Conservation (phyloP, 2,888 invertebrate genomes). For the Protophormia terraenovae region DNA sequence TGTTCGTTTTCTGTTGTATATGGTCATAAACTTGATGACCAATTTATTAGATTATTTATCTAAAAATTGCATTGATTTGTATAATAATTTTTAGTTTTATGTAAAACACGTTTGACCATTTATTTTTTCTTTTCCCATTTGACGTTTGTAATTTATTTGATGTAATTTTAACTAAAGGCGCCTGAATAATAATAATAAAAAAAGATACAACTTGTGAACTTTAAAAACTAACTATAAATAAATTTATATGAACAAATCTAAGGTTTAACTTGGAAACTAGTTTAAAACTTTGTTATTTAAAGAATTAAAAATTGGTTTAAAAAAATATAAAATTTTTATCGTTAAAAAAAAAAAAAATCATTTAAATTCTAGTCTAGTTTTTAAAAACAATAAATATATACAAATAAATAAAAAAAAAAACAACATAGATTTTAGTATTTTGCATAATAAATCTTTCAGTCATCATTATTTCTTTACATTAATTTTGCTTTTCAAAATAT, state of each 20-base stretch:
- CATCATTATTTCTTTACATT: not conserved
- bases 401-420: too few species aligned
- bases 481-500: not conserved
- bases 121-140: not conserved
- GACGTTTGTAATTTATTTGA: slow-evolving; percentile 7
- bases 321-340: too few species aligned
- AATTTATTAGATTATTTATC: slow-evolving; percentile 53
- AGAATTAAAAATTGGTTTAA: too few species aligned
- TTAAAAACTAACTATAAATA: too few species aligned
- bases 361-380: too few species aligned
- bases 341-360: too few species aligned
- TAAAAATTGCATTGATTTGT: slow-evolving; percentile 16
- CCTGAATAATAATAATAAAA: not conserved
- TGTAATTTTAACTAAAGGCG: slow-evolving; percentile 3
- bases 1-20: not conserved
- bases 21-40: slow-evolving; percentile 41
- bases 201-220: not conserved
- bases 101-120: slow-evolving; percentile 36
- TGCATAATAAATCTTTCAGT: not conserved
- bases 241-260: too few species aligned
- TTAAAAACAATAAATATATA: too few species aligned
- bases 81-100: slow-evolving; percentile 3
- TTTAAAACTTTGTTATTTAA: too few species aligned
- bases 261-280: too few species aligned
- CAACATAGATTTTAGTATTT: too few species aligned